These are phyloP conservation scores for Megastigmus dorsalis DNA, from an alignment of 2,888 invertebrate genomes.

Conservation along the genomic window DNA sequence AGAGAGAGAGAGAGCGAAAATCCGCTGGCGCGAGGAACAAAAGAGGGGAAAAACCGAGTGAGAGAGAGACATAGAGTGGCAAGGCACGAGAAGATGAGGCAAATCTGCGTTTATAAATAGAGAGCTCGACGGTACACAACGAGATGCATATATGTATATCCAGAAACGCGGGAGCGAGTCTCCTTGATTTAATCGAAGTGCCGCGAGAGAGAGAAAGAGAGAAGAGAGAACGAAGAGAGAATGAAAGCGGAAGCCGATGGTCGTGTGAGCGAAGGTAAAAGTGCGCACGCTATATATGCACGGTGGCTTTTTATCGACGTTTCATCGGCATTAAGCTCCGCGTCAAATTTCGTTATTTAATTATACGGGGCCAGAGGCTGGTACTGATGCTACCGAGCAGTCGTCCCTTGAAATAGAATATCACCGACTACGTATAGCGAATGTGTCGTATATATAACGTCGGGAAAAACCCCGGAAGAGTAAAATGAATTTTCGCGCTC, in stretches of 20 bases:
- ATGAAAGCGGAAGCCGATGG: neutral
- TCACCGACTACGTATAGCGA: too few relatives aligned
- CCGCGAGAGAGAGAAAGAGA: too few relatives aligned
- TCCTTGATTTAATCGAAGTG: constrained; percentile 25
- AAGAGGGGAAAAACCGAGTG: neutral
- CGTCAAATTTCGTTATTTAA: constrained; percentile 32
- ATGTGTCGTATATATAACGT: too few relatives aligned
- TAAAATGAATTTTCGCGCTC: constrained; percentile 1
- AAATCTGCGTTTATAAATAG: constrained; percentile 26
- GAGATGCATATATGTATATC: too few relatives aligned
- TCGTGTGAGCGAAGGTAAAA: neutral
- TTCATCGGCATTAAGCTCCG: constrained; percentile 13
- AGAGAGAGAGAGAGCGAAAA: neutral
- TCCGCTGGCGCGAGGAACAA: neutral
- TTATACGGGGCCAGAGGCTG: neutral
- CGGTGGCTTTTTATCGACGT: neutral
- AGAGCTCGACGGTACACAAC: neutral
- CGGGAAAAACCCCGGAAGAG: neutral
- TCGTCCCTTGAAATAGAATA: constrained; percentile 21
- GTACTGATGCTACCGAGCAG: too few relatives aligned
- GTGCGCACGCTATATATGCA: neutral
- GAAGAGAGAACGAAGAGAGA: too few relatives aligned
- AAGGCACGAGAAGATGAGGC: neutral
- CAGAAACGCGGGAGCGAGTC: neutral
- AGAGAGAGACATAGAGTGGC: neutral